A percentile compares a stretch with the other conserved stretches of the same genome.
Conservation (phyloP, 1,140 invertebrate species). For the Drosophila setifemur region DNA sequence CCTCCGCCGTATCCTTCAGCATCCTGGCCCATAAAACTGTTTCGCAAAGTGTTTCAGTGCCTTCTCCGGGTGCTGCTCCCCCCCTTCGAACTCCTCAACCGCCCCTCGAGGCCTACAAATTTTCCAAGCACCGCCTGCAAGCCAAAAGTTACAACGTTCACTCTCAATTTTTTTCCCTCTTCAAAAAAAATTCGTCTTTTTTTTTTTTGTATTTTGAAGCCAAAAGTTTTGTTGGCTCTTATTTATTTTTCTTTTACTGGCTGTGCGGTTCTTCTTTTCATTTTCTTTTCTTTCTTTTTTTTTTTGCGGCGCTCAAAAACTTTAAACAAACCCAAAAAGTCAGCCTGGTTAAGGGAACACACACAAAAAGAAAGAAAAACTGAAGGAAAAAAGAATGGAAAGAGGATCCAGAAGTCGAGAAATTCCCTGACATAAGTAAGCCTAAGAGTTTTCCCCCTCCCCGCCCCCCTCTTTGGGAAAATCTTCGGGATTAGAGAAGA, state of each 20-base stretch:
- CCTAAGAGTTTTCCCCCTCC: slow-evolving; percentile 45
- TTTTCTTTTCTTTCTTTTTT: slow-evolving; percentile 13
- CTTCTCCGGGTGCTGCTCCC: not conserved
- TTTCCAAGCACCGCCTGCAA: slow-evolving; percentile 34
- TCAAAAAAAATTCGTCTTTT: not conserved
- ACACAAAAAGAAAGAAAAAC: not conserved
- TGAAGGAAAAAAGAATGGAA: not conserved
- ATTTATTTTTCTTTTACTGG: slow-evolving; percentile 60
- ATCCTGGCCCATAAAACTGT: slow-evolving; percentile 13
- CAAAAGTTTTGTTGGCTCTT: slow-evolving; percentile 69
- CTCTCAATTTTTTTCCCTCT: slow-evolving; percentile 29
- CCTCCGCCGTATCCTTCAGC: not conserved
- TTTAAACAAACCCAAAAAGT: slow-evolving; percentile 66
- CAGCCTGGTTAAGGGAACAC: slow-evolving; percentile 13
- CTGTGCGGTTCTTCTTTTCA: slow-evolving; percentile 15
- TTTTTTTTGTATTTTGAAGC: slow-evolving; percentile 1
- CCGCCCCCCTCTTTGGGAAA: not conserved
- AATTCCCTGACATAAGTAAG: slow-evolving; percentile 70
- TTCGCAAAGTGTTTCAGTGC: slow-evolving; percentile 43
- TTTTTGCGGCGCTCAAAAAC: slow-evolving; percentile 40
- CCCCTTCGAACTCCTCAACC: not conserved
- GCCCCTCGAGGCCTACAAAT: slow-evolving; percentile 11
- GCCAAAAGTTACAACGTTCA: slow-evolving; percentile 62
- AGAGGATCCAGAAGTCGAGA: not conserved
- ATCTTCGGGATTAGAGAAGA: too few species aligned